phyloP scores from a whole-genome alignment of 2,888 invertebrate genomes.

The Perdita meconis region DNA sequence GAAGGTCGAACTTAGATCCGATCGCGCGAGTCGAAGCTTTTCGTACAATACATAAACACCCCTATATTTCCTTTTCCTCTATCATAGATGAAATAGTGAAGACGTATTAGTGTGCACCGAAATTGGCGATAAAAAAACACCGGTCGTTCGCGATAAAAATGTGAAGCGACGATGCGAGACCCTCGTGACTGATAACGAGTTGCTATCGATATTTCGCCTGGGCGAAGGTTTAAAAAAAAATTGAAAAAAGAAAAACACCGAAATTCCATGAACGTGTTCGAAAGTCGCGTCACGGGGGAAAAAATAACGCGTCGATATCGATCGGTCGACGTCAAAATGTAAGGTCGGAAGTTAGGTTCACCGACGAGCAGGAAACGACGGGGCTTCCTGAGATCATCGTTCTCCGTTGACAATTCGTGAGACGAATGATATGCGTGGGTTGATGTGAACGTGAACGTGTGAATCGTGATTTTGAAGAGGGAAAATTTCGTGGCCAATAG shows the following conservation, averaged over 20 bases:
- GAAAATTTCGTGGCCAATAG: slow-evolving; percentile 44
- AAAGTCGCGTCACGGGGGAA: slow-evolving; percentile 10
- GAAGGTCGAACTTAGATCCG: slow-evolving; percentile 13
- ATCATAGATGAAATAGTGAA: slow-evolving; percentile 17
- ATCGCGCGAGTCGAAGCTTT: slow-evolving; percentile 5
- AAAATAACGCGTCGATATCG: slow-evolving; percentile 11
- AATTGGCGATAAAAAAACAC: slow-evolving; percentile 12
- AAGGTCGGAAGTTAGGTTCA: not conserved
- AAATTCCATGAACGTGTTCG: slow-evolving; percentile 32
- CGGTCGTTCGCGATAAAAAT: slow-evolving; percentile 20
- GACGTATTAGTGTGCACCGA: not conserved
- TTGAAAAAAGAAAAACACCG: not conserved
- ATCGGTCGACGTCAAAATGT: slow-evolving; percentile 41
- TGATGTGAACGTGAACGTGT: slow-evolving; percentile 33
- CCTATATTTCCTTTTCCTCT: slow-evolving; percentile 1
- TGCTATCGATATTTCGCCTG: slow-evolving; percentile 22
- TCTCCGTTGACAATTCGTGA: not conserved
- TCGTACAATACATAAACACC: not conserved
- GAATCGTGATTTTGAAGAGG: slow-evolving; percentile 36
- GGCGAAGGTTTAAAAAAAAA: no score
- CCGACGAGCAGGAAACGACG: slow-evolving; percentile 4
- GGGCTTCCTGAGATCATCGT: not conserved
- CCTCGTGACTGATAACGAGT: slow-evolving; percentile 35
- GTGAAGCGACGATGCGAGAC: not conserved
- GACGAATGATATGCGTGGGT: not conserved